phyloP scores from a whole-genome alignment of 2,888 invertebrate species.

The Thymelicus lineola region DNA sequence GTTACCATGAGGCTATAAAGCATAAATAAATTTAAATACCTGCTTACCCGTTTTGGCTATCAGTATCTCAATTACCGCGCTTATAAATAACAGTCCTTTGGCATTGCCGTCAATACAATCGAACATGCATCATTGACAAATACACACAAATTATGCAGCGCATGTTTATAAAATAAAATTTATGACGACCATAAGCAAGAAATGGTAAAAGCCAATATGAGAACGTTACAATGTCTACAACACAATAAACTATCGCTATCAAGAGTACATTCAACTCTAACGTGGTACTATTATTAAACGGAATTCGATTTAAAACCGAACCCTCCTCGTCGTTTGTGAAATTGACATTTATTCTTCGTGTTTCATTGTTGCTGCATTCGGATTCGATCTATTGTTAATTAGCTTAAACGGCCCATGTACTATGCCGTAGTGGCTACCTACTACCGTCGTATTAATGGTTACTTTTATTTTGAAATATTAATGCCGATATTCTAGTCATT shows the following conservation, averaged over 20 bases:
- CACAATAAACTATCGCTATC: slow-evolving; percentile 81
- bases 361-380: slow-evolving; percentile 83
- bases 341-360: slow-evolving; percentile 85
- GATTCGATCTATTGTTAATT: slow-evolving; percentile 84
- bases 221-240: slow-evolving; percentile 57
- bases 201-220: slow-evolving; percentile 45
- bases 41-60: slow-evolving; percentile 13
- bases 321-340: slow-evolving; percentile 84
- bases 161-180: slow-evolving; percentile 38
- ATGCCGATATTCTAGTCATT: neutral
- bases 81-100: slow-evolving; percentile 18
- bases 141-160: slow-evolving; percentile 35
- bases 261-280: slow-evolving; percentile 83
- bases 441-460: neutral
- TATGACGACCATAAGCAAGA: slow-evolving; percentile 38
- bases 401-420: slow-evolving; percentile 81
- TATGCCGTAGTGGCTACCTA: slow-evolving; percentile 55
- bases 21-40: neutral
- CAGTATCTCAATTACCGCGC: slow-evolving; percentile 19
- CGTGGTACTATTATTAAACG: slow-evolving; percentile 83
- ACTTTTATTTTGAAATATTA: slow-evolving; percentile 21
- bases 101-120: slow-evolving; percentile 24
- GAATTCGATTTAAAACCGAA: slow-evolving; percentile 84
- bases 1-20: neutral
- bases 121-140: slow-evolving; percentile 33